phyloP scores from a whole-genome alignment of 2,797 vertebrate genomes.

The Pteropus rufus region DNA sequence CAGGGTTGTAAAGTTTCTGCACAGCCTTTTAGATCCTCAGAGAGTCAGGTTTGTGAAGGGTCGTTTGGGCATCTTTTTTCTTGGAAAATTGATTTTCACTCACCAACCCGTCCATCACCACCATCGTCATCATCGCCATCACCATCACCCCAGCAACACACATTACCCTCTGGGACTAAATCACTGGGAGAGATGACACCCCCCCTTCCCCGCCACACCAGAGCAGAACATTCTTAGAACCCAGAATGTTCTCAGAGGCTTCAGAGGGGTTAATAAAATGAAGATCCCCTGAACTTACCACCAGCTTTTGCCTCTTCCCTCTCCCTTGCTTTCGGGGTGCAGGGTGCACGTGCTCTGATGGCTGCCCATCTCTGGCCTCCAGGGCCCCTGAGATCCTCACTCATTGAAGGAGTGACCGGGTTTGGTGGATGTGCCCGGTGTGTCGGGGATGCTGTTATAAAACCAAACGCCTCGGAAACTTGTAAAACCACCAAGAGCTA shows the following conservation, averaged over 20 bases:
- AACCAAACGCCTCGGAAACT: neutral
- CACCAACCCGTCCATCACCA: too few relatives aligned
- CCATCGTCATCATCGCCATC: too few relatives aligned
- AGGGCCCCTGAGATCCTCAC: neutral
- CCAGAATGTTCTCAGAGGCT: neutral
- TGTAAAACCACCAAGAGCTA: neutral
- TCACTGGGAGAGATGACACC: neutral
- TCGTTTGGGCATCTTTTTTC: neutral
- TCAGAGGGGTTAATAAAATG: neutral
- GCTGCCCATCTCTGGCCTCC: neutral
- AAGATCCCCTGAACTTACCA: fast-evolving
- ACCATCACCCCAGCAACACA: fast-evolving
- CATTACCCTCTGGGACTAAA: fast-evolving
- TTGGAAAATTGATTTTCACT: neutral
- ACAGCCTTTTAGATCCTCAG: neutral
- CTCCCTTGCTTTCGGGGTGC: fast-evolving
- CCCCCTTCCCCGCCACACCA: too few relatives aligned
- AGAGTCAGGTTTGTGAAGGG: fast-evolving
- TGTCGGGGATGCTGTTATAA: neutral
- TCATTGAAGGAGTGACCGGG: neutral
- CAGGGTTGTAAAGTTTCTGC: neutral
- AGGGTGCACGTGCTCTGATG: neutral
- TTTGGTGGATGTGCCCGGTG: neutral
- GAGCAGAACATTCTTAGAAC: neutral
- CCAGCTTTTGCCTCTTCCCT: too few relatives aligned